Percentiles rank a stretch among this genome's conserved stretches.
phyloP scores from a whole-genome alignment of 2,113 vertebrate genomes.

The Cettia cetti region DNA sequence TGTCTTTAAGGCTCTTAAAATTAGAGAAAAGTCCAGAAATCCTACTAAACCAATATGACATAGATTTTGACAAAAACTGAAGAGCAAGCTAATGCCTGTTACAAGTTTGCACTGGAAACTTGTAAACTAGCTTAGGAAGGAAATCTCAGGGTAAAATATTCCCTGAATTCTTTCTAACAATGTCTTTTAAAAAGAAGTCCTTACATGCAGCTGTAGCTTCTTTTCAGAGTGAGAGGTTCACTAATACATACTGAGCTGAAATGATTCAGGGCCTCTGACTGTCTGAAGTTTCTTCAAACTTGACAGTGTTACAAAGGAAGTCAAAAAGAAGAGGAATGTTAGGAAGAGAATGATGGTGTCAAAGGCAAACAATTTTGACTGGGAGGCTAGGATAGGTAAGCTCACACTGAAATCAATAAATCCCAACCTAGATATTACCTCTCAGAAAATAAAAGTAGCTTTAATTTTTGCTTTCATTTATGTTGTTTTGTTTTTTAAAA shows the following conservation, averaged over 20 bases:
- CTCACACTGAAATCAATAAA: background rate
- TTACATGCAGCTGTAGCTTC: background rate
- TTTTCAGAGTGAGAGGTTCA: background rate
- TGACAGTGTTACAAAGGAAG: background rate
- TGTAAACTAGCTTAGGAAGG: background rate
- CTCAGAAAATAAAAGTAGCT: background rate
- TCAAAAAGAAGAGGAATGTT: background rate
- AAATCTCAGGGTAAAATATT: background rate
- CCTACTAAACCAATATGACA: background rate
- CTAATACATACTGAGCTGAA: background rate
- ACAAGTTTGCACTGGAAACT: background rate
- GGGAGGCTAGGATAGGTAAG: background rate
- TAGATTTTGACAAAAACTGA: background rate
- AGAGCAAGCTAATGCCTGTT: background rate
- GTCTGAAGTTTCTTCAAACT: background rate
- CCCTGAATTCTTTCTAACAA: background rate
- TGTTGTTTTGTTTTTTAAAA: background rate
- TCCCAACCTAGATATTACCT: background rate
- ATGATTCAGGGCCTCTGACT: background rate
- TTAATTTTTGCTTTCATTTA: background rate
- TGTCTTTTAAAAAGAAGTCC: background rate
- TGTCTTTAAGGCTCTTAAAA: background rate
- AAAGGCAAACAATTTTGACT: background rate
- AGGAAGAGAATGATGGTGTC: background rate
- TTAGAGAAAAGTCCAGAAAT: constrained; percentile 2